Evolutionary conservation across 2,113 vertebrate species (phyloP).

Genomic region (Amblyopsis rosae): DNA sequence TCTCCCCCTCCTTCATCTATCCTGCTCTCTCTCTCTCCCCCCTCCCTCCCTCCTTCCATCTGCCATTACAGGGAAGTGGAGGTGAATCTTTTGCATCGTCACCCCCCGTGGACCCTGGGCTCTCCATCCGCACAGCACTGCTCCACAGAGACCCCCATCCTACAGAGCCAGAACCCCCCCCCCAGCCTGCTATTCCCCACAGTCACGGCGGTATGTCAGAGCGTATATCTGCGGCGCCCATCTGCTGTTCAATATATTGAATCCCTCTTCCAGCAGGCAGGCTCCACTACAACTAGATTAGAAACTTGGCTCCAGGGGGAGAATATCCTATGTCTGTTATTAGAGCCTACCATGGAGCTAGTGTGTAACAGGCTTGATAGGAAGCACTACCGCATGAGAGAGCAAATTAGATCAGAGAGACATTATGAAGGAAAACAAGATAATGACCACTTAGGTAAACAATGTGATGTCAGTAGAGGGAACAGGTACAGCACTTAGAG

Average conservation of each 20-base stretch:
- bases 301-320: not conserved
- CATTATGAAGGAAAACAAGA: not conserved
- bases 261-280: conserved; percentile 12
- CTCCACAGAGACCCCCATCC: conserved; percentile 15
- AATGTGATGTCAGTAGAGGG: conserved; percentile 24
- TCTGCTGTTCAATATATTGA: conserved; percentile 23
- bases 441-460: conserved; percentile 26
- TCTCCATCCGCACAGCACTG: conserved; percentile 19
- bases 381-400: conserved; percentile 3
- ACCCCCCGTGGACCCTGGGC: conserved; percentile 24
- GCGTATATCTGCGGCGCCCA: conserved; percentile 24
- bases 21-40: conserved; percentile 5
- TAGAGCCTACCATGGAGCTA: conserved; percentile 12
- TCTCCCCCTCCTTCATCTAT: not conserved
- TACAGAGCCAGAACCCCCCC: not conserved
- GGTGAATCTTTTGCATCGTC: conserved; percentile 10
- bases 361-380: not conserved
- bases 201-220: conserved; percentile 8
- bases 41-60: conserved; percentile 12
- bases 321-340: conserved; percentile 1
- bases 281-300: conserved; percentile 12
- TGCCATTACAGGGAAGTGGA: conserved; percentile 24
- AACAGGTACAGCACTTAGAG: not conserved
- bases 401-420: conserved; percentile 4
- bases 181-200: not conserved